Evolutionary conservation across 2,113 vertebrate genomes (phyloP).

Genomic region (Spilogale gracilis): DNA sequence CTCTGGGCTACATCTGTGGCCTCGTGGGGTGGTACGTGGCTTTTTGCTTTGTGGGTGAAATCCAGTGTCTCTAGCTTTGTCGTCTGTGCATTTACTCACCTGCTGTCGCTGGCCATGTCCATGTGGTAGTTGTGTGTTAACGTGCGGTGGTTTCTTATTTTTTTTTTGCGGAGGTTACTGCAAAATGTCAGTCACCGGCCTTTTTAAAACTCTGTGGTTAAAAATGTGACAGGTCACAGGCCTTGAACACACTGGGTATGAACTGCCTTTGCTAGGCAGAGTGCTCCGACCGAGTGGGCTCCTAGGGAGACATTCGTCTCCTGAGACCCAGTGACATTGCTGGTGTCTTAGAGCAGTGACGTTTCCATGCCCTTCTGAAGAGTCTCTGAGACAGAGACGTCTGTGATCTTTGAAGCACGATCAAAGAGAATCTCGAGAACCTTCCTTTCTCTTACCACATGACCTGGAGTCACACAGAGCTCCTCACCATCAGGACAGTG

Average conservation of each 20-base stretch:
- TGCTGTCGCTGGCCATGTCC: background rate
- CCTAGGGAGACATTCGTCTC: background rate
- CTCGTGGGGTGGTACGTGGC: background rate
- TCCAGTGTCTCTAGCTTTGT: accelerated
- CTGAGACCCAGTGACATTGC: background rate
- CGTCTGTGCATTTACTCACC: background rate
- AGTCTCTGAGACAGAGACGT: background rate
- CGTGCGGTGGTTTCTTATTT: background rate
- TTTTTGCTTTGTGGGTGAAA: background rate
- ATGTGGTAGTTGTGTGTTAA: background rate
- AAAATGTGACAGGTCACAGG: background rate
- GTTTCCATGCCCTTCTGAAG: background rate
- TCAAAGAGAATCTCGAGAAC: background rate
- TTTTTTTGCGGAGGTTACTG: background rate
- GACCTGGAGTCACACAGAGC: background rate
- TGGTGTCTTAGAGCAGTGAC: background rate
- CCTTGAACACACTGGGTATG: accelerated
- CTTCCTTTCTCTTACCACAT: background rate
- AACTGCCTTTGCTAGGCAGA: background rate
- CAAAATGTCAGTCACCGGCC: background rate
- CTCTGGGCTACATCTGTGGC: background rate
- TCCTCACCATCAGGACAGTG: accelerated
- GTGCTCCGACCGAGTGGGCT: accelerated
- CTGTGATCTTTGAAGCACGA: background rate
- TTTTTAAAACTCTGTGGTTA: background rate